Evolutionary conservation across 2,888 invertebrate genomes (phyloP), one percentile per base, ranked within the genome.

Genomic region (Polyommatus icarus): DNA sequence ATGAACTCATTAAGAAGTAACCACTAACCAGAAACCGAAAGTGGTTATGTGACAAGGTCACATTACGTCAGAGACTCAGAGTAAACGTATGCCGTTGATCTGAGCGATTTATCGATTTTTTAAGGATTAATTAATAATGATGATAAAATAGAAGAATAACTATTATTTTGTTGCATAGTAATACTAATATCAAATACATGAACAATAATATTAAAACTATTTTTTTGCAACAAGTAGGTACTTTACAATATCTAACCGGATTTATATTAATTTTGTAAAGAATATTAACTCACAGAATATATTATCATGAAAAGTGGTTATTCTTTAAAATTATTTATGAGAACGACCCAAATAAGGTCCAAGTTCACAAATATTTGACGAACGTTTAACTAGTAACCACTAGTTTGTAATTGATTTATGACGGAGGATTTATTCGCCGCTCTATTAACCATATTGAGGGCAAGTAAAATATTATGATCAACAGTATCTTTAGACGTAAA

Each of bases 31-130:
- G 67, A 67, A 67, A 67, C 67, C 67, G 18, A 67, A 67, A 67
- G 67, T 67, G 32, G 67, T 67, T 67, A 67, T 29, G 67, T 32
- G 67, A 29, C 67, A 67, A 67, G 67, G 67, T 67, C 67, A 12
- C 24, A 5, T 67, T 67, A 67, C 29, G 32, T 67, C 18, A 67
- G 15, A 15, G 6, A 18, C 18, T 67, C 18, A 67, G 15, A 15
- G 6, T 15, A 67, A 54, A n/a, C n/a, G 54, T 59, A 67, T 67
- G 29, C 24, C 67, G 67, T 67, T 67, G 67, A 67, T 29, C 67
- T 67, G 29, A 29, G 24, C 29, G 5, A 29, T 67, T 67, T 29
- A 67, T 29, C 67, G n/a, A n/a, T 59, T 7, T 20, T 20, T 59
- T 59, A n/a, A 20, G 8, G 2, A 59, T 59, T 59, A 1, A 20